Base-by-base conservation (phyloP, 2,113 vertebrate genomes). In the Hyperopisus bebe region DNA sequence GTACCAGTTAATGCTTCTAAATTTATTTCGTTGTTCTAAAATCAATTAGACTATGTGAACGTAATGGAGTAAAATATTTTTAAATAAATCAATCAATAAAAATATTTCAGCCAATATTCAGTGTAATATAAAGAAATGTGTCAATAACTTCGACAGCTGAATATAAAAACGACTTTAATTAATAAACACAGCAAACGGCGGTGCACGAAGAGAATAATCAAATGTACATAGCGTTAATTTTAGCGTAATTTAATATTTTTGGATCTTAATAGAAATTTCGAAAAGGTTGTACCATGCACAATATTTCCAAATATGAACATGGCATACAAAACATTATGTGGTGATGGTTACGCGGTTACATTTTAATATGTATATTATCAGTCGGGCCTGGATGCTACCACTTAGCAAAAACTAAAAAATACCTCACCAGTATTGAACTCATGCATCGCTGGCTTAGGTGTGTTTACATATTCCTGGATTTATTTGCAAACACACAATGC, bases 11-110 rank as follows among this genome's bases (percentile, higher is more conserved):
- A 87, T 58, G 90, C 85, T 58, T 80, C 53, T 7, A 80, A 51
- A 85, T 85, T 85, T 3, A 92, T 91, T 90, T 62, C 24, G 24
- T 86, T 86, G 31, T 44, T 84, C 44, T n/a, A 84, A 19, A 86
- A 74, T 35, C 47, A 48, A 35, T 39, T 35, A 19, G 85, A 55
- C 48, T 21, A 47, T 15, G 27, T 35, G 24, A 31, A 87, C 21
- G 17, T 21, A 44, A 47, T n/a, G 82, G 13, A 80, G 74, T 42
- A 19, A 80, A 17, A 6, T 35, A 42, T 80, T 42, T 77, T 80
- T 86, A 21, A 85, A 86, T 47, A 70, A 70, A 31, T 70, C 62
- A 70, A 19, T 44, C 39, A 7, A 42, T 47, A 84, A 84, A 21
- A 44, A 44, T 9, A 47, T 24, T n/a, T 48, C 7, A 85, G 44